Evolutionary conservation across 2,113 vertebrate genomes (phyloP), one percentile per base, ranked within the genome.

Genomic region (Hippocampus barbouri): DNA sequence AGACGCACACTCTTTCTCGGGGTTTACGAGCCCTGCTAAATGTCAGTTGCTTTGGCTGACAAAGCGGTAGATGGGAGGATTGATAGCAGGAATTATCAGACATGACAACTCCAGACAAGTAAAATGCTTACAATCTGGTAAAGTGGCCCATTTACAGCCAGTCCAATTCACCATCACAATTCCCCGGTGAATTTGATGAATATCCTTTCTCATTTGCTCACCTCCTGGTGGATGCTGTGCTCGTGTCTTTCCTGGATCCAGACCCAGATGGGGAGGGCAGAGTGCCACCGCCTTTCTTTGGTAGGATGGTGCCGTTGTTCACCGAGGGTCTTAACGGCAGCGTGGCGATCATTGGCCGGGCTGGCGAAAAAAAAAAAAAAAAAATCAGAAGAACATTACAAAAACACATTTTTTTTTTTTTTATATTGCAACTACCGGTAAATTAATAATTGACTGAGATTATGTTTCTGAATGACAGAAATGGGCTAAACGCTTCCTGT

Each of bases 231-330:
- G 93, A 86, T 45, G 92, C 83, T 9, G 88, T 25, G 74, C 89
- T 65, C 49, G 81, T 83, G 70, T 98, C 96, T 85, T 96, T 99
- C 86, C 94, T 95, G 89, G 91, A 86, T 85, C 94, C 95, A 83
- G 91, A 81, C 87, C 94, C 95, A 8, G 95, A 97, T 1, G 95
- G 95, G 38, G 96, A 97, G 15, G 96, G 94, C 68, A 97, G 93
- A 72, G 94, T 95, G 79, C 93, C 87, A 49, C 93, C 89, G 76
- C 92, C 86, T 89, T 97, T 98, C 95, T 98, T 98, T 95, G 97
- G 95, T 94, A 97, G 87, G 85, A 97, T 90, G 40, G 95, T 95
- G 81, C 96, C 97, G 47, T 98, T 98, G 92, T 95, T 98, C 75
- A 99, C 93, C 15, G 92, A 93, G 78, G 93, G 92, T 86, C 95